Evolutionary conservation across 2,888 invertebrate species (phyloP).

Genomic region (Alsophila aescularia): DNA sequence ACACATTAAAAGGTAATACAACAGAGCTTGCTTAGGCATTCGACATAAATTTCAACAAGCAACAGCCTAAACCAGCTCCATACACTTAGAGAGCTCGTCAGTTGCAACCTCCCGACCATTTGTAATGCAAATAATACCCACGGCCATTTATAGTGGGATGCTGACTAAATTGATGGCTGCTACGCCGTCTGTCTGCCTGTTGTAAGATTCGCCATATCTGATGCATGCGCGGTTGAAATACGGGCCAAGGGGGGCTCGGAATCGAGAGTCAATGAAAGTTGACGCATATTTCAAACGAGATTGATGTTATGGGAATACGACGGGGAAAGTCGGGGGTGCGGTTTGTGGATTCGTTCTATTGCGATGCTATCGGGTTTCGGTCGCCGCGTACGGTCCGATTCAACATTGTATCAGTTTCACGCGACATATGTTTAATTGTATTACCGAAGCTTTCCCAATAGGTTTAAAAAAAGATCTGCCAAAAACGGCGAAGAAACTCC

Average conservation of each 20-base stretch:
- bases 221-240: conserved; percentile 61
- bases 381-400: not conserved
- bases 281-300: conserved; percentile 33
- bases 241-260: conserved; percentile 38
- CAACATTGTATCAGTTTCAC: conserved; percentile 2
- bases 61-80: conserved; percentile 11
- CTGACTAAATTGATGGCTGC: conserved; percentile 44
- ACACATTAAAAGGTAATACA: conserved; percentile 6
- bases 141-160: conserved; percentile 37
- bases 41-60: conserved; percentile 10
- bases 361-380: conserved; percentile 5
- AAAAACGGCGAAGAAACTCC: not conserved
- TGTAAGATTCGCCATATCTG: conserved; percentile 52
- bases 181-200: conserved; percentile 40
- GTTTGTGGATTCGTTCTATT: conserved; percentile 6
- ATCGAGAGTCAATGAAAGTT: conserved; percentile 47
- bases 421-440: not conserved
- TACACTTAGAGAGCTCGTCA: conserved; percentile 10
- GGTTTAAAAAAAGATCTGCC: no score
- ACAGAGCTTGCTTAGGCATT: not conserved
- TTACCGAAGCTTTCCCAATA: not conserved
- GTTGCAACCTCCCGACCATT: conserved; percentile 27
- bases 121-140: conserved; percentile 37
- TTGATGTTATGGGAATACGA: conserved; percentile 26
- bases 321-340: conserved; percentile 27